Evolutionary conservation across 2,888 invertebrate species (phyloP).

Genomic region (Plebejus argus): DNA sequence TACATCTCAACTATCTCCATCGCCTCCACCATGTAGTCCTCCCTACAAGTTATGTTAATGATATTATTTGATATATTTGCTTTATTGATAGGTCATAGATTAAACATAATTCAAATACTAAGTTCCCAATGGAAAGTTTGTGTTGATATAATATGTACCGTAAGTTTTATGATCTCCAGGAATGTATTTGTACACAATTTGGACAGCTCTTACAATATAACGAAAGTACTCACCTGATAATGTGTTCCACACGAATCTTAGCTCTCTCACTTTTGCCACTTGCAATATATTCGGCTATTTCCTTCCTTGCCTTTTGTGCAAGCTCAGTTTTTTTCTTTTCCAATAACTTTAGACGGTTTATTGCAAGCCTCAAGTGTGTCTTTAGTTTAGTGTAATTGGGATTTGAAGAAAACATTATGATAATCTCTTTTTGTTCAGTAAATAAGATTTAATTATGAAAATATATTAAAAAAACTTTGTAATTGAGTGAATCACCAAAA

Average conservation of each 20-base stretch:
- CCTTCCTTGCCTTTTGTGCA: slow-evolving; percentile 96
- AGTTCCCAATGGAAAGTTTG: neutral
- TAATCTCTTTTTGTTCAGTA: slow-evolving; percentile 36
- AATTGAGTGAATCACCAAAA: slow-evolving; percentile 23
- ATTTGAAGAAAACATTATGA: slow-evolving; percentile 92
- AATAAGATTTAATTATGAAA: slow-evolving; percentile 29
- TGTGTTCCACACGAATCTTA: slow-evolving; percentile 98
- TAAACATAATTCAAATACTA: neutral
- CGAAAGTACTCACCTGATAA: slow-evolving; percentile 85
- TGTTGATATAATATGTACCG: neutral
- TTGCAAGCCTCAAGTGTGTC: slow-evolving; percentile 95
- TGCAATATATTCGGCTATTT: slow-evolving; percentile 97
- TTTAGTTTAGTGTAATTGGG: slow-evolving; percentile 97
- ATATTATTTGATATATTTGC: neutral
- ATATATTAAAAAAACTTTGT: slow-evolving; percentile 2
- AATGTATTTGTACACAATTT: neutral
- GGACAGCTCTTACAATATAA: slow-evolving; percentile 31
- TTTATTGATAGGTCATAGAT: neutral
- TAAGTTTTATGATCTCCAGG: neutral
- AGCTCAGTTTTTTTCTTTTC: slow-evolving; percentile 99
- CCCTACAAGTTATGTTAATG: slow-evolving; percentile 80
- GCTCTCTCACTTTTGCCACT: slow-evolving; percentile 93
- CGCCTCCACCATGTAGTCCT: slow-evolving; percentile 99
- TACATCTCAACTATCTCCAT: slow-evolving; percentile 99
- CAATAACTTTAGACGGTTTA: slow-evolving; percentile 95